Evolutionary conservation across 2,113 vertebrate genomes (phyloP), one percentile per base, ranked within the genome.

Genomic region (Amphilophus citrinellus): DNA sequence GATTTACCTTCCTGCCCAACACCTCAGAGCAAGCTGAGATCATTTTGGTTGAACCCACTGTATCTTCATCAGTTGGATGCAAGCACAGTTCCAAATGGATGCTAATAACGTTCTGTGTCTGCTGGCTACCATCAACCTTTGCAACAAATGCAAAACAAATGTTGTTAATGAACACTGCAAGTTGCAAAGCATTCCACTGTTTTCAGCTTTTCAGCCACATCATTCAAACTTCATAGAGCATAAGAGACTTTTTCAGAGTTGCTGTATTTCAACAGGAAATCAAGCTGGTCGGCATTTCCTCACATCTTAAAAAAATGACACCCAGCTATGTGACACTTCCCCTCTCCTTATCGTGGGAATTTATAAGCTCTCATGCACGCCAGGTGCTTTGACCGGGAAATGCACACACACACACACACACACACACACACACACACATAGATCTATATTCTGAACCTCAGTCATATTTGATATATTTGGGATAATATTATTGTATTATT

Each of bases 281-380:
- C 88, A 92, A 81, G 88, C 88, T 56, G 84, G 84, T 80, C 27
- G 8, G 76, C 84, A 87, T 94, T 94, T 94, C 94, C 87, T 95
- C 94, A 94, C 94, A 91, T 94, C 94, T 89, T 96, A 94, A 95
- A 95, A 92, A 92, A 95, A 93, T 92, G 95, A 93, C 94, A 94
- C 88, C 62, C 22, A 93, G 92, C 82, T 93, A 95, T 94, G 92
- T 93, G 91, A 94, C 95, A 95, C 91, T 93, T 95, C 92, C 83
- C 89, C 92, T 94, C 93, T 93, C 90, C 88, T 94, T 94, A 95
- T 84, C 59, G 24, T 81, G 65, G 92, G 91, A 91, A 96, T 94
- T 95, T 94, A 95, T 94, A 92, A 82, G 88, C 86, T 86, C 56
- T 84, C 66, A 82, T 88, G 86, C 18, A 8, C 50, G 20, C 89